Evolutionary conservation across 2,797 vertebrate genomes (phyloP), one percentile per base, ranked within the genome.

Genomic region (Mus spretus): DNA sequence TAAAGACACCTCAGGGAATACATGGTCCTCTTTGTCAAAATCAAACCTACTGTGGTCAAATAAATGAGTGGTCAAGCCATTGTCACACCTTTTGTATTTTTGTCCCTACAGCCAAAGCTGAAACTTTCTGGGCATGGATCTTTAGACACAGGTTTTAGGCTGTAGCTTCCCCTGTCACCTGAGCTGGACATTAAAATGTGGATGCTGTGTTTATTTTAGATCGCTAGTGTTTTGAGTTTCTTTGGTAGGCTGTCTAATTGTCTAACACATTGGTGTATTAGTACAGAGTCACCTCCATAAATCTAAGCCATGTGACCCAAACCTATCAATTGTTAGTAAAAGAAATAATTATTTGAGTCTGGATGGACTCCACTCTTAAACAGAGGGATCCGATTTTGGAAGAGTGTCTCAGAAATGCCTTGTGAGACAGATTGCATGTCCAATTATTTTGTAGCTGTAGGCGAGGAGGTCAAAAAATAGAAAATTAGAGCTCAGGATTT

Each of bases 371-470:
- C 65, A 57, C 20, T 50, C 17, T 72, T 87, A 81, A 88, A 50
- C 78, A 75, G 7, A 8, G 74, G 26, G 22, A 63, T 31, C 47
- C 80, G 90, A 89, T 90, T 70, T 92, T 44, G 44, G 84, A 74
- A 85, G 13, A 26, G 8, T 24, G 31, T 81, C 44, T 94, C 55
- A 61, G 37, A 94, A 97, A 88, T 89, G 19, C 55, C 74, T 91
- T 93, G 9, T 89, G 89, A 93, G 75, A 14, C 57, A 93, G 81
- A 95, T 47, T 94, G 65, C 22, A 82, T 47, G 61, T 79, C 89
- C 96, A 96, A 91, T 98, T 97, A 96, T 96, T 94, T 96, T 94
- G 55, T 96, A 91, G 91, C 93, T 96, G 17, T 91, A 95, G 82
- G 91, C 79, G 11, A 96, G 77, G 31, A 89, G 65, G 80, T 95